phyloP scores from a whole-genome alignment of 2,888 invertebrate genomes.

The Melanargia galathea region DNA sequence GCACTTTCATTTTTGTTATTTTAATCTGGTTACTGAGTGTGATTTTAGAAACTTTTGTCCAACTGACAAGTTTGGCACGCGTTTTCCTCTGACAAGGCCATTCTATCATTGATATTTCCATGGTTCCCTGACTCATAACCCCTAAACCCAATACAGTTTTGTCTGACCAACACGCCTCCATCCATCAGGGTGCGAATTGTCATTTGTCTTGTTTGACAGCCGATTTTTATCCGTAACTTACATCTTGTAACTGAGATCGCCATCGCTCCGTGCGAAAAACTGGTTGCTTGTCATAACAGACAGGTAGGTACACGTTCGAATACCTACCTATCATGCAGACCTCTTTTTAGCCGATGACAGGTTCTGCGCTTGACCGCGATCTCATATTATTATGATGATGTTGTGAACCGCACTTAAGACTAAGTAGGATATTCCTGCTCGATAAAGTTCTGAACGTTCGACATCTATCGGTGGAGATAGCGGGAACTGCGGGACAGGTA shows the following conservation, averaged over 20 bases:
- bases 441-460: too few species aligned
- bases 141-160: background rate
- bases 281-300: background rate
- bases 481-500: too few species aligned
- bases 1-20: too few species aligned
- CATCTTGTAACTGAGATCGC: background rate
- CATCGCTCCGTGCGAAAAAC: background rate
- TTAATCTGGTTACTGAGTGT: too few species aligned
- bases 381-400: background rate
- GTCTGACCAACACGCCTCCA: background rate
- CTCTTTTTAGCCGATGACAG: background rate
- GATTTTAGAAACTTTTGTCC: too few species aligned
- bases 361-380: background rate
- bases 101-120: too few species aligned
- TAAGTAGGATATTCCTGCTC: too few species aligned
- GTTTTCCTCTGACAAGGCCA: too few species aligned
- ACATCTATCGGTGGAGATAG: too few species aligned
- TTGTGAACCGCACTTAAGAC: too few species aligned
- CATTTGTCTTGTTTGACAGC: background rate
- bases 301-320: background rate
- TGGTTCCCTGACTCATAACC: too few species aligned
- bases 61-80: too few species aligned
- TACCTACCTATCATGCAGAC: background rate
- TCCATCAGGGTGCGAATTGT: conserved; percentile 4
- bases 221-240: background rate